These are phyloP conservation scores for Pyrgilauda ruficollis DNA, from an alignment of 2,113 vertebrate species.

Conservation along the genomic window DNA sequence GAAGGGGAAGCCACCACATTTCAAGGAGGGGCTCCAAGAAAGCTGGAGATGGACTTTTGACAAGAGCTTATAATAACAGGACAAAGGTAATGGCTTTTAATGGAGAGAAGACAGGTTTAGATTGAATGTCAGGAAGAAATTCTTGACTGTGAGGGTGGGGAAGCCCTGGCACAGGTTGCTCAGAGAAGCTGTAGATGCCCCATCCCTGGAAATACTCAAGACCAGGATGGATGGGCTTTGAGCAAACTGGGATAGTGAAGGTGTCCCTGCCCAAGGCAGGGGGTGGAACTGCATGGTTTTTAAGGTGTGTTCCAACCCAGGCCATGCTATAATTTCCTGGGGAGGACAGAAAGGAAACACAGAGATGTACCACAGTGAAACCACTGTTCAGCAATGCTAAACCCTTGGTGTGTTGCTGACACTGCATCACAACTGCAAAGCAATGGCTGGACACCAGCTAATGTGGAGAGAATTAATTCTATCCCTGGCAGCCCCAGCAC, in stretches of 20 bases:
- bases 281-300: neutral
- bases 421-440: neutral
- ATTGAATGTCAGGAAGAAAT: neutral
- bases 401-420: neutral
- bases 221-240: neutral
- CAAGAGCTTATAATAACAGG: neutral
- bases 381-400: neutral
- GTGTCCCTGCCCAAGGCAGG: neutral
- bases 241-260: neutral
- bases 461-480: neutral
- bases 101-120: neutral
- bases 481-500: neutral
- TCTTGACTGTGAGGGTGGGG: rapidly evolving
- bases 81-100: neutral
- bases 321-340: neutral
- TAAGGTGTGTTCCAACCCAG: neutral
- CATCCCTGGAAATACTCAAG: neutral
- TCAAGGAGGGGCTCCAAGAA: neutral
- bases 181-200: neutral
- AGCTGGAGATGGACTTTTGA: neutral
- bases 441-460: rapidly evolving
- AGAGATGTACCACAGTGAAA: neutral
- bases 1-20: neutral
- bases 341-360: neutral
- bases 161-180: neutral